These are phyloP conservation scores for Mystacides longicornis DNA, from an alignment of 2,888 invertebrate species.

Conservation along the genomic window DNA sequence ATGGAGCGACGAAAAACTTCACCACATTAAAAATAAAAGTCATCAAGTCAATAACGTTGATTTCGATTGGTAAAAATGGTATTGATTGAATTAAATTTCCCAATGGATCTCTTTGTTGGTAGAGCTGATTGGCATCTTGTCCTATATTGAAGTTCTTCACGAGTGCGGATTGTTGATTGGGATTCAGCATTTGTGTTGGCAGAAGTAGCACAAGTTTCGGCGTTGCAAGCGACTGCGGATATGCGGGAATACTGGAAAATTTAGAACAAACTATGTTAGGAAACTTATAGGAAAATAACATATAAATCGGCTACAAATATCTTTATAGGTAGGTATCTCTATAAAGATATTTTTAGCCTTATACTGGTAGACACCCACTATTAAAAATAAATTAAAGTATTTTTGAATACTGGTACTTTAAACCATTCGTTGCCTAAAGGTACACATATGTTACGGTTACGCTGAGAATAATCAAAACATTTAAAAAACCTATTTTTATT, in stretches of 20 bases:
- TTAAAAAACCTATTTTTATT: too few species aligned
- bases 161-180: neutral
- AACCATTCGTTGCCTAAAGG: too few species aligned
- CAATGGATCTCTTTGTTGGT: neutral
- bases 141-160: neutral
- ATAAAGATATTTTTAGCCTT: too few species aligned
- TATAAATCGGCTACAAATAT: too few species aligned
- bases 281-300: too few species aligned
- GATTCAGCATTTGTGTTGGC: neutral
- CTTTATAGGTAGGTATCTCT: too few species aligned
- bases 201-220: neutral
- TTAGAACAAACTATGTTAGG: too few species aligned
- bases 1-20: neutral
- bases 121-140: neutral
- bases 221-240: neutral
- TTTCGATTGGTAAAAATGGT: constrained; percentile 53
- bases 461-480: too few species aligned
- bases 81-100: constrained; percentile 41
- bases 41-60: constrained; percentile 51
- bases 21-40: neutral
- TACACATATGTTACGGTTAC: too few species aligned
- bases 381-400: too few species aligned
- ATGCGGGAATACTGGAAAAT: neutral
- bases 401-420: too few species aligned
- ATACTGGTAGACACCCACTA: too few species aligned